These are phyloP conservation scores for Trisateles emortualis DNA, from an alignment of 2,888 invertebrate species.

Conservation along the genomic window DNA sequence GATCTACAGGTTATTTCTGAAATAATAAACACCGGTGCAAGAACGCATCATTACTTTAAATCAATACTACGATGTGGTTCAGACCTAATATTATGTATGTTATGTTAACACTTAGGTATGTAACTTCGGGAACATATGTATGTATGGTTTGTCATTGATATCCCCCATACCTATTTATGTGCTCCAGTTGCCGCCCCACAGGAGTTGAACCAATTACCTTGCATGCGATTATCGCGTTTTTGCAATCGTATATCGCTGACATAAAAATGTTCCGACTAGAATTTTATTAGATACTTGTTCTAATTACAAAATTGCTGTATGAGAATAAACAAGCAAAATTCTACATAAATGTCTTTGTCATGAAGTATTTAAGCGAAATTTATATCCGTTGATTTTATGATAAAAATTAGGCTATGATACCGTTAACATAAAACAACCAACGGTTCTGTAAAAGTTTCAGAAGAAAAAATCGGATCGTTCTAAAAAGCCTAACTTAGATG, in stretches of 20 bases:
- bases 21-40: too few species aligned
- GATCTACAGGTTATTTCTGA: too few species aligned
- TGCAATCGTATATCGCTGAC: conserved; percentile 15
- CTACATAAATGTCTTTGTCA: background rate
- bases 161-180: conserved; percentile 50
- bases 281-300: background rate
- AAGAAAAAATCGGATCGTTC: too few species aligned
- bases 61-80: background rate
- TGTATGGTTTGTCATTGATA: conserved; percentile 23
- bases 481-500: background rate
- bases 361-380: background rate
- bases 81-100: background rate
- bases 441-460: too few species aligned
- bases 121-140: background rate
- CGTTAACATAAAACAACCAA: too few species aligned
- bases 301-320: background rate
- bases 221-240: conserved; percentile 28
- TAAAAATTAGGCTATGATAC: too few species aligned
- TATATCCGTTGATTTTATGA: too few species aligned
- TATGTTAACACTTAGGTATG: background rate
- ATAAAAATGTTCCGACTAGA: background rate
- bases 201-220: conserved; percentile 40
- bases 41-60: too few species aligned
- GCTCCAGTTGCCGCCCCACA: conserved; percentile 53
- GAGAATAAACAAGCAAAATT: background rate